These are phyloP conservation scores for Eupithecia insigniata DNA, from an alignment of 2,888 invertebrate genomes.

Conservation along the genomic window DNA sequence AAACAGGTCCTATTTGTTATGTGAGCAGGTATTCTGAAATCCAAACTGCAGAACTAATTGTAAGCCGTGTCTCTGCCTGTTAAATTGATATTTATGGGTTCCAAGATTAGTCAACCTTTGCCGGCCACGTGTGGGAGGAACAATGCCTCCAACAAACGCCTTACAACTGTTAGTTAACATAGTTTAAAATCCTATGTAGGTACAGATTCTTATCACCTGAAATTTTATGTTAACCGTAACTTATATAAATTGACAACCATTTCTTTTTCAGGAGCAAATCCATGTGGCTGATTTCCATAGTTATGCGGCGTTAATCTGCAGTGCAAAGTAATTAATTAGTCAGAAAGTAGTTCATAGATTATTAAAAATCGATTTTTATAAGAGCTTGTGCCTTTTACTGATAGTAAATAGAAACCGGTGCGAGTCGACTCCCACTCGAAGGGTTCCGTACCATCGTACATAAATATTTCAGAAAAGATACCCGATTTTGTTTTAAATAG, in stretches of 20 bases:
- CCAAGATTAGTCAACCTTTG: neutral
- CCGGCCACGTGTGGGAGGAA: neutral
- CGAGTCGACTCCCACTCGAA: too few species aligned
- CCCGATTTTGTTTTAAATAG: too few species aligned
- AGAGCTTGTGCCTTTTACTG: neutral
- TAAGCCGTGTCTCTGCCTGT: neutral
- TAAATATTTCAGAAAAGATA: too few species aligned
- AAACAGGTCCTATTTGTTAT: neutral
- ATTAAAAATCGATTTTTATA: neutral
- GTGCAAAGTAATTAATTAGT: conserved; percentile 24
- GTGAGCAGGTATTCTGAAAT: neutral
- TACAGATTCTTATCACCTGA: neutral
- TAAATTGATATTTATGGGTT: neutral
- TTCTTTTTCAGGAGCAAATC: conserved; percentile 86
- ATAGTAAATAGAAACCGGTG: neutral
- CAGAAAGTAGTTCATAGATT: neutral
- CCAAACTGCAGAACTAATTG: neutral
- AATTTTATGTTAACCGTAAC: neutral
- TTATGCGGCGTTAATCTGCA: conserved; percentile 76
- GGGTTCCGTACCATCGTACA: too few species aligned
- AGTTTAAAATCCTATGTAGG: neutral
- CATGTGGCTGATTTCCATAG: conserved; percentile 86
- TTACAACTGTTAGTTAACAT: neutral
- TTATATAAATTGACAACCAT: conserved; percentile 10
- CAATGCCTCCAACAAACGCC: neutral